Evolutionary conservation across 37 sponge, comb jelly and placozoan species (phyloP).

Genomic region (Crambe crambe): DNA sequence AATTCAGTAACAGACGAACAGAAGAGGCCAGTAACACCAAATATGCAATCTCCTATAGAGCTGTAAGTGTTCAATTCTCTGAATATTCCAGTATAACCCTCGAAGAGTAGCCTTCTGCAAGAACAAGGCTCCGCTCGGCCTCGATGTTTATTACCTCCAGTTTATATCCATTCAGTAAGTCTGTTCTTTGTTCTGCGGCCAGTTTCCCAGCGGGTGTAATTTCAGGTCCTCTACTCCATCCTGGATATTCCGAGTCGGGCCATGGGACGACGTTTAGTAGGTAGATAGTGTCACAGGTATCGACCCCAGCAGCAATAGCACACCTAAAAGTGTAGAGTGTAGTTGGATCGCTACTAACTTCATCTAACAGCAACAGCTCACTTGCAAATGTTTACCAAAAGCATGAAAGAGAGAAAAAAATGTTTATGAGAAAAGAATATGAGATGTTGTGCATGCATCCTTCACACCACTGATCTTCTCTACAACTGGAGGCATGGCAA

Average conservation of each 20-base stretch:
- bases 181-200: conserved; percentile 30
- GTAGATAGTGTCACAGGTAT: conserved; percentile 13
- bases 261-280: conserved; percentile 34
- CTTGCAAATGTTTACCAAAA: no score
- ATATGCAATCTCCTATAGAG: conserved; percentile 4
- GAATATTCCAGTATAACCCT: not conserved
- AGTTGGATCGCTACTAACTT: no score
- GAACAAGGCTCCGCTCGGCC: conserved; percentile 31
- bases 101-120: not conserved
- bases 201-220: conserved; percentile 48
- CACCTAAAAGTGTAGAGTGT: no score
- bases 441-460: no score
- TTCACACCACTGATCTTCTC: no score
- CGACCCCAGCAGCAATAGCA: no score
- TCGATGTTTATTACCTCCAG: conserved; percentile 30
- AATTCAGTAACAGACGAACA: conserved; percentile 32
- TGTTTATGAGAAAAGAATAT: no score
- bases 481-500: no score
- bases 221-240: conserved; percentile 23
- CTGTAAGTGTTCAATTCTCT: not conserved
- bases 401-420: no score
- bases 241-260: conserved; percentile 2
- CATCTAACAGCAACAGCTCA: no score
- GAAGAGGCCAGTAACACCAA: conserved; percentile 34
- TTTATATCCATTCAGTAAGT: conserved; percentile 24